Conservation (phyloP, 2,113 vertebrate genomes). For the Urocitellus parryii region DNA sequence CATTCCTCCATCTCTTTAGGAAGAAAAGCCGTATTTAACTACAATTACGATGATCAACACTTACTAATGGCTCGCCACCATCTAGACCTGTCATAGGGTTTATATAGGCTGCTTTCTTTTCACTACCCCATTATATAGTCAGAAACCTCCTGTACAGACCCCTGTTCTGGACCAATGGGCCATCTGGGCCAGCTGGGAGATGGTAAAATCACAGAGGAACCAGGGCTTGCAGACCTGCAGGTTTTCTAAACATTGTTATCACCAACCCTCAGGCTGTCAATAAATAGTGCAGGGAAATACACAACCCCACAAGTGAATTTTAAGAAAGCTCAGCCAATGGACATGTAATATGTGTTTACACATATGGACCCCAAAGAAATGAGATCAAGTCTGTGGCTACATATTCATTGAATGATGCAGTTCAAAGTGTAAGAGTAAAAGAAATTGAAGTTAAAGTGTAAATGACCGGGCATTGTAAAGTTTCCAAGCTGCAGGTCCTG, state of each 20-base stretch:
- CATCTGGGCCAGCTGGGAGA: not conserved
- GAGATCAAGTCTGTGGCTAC: not conserved
- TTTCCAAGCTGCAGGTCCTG: too few species aligned
- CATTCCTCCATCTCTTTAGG: too few species aligned
- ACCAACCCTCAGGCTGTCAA: not conserved
- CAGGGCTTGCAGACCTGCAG: rapidly evolving
- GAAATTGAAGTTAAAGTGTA: too few species aligned
- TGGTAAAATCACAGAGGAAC: rapidly evolving
- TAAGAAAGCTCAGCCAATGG: not conserved
- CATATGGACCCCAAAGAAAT: not conserved
- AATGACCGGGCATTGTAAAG: too few species aligned
- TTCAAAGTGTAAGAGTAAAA: too few species aligned
- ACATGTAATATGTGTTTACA: not conserved
- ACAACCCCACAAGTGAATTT: not conserved
- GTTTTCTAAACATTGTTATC: not conserved
- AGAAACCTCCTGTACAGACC: not conserved
- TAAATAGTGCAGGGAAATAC: not conserved
- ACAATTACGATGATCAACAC: too few species aligned
- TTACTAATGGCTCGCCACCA: too few species aligned
- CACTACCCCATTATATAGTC: not conserved
- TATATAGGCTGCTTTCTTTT: not conserved
- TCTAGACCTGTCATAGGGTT: not conserved
- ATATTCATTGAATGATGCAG: not conserved
- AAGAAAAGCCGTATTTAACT: not conserved
- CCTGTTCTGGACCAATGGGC: rapidly evolving